Conservation (phyloP, 2,888 invertebrate species). For the Lysandra bellargus region DNA sequence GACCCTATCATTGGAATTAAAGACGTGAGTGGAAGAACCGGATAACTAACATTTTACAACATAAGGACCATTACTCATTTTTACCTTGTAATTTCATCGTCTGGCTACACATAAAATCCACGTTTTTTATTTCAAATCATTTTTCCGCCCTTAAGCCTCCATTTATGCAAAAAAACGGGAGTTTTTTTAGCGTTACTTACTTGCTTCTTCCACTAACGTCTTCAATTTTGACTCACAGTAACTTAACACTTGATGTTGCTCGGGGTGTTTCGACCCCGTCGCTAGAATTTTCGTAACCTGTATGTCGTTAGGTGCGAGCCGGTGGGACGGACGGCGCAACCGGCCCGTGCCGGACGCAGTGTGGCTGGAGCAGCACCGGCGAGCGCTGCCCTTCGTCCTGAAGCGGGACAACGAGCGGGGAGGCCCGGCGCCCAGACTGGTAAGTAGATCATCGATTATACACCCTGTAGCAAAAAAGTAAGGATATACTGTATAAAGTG, state of each 20-base stretch:
- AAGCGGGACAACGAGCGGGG: constrained; percentile 72
- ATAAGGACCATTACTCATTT: too few relatives aligned
- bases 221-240: too few relatives aligned
- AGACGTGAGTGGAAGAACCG: too few relatives aligned
- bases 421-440: constrained; percentile 65
- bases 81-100: too few relatives aligned
- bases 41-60: too few relatives aligned
- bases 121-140: too few relatives aligned
- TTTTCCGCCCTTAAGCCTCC: too few relatives aligned
- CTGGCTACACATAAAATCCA: too few relatives aligned
- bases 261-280: not conserved
- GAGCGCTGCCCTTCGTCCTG: constrained; percentile 74
- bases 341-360: constrained; percentile 76
- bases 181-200: too few relatives aligned
- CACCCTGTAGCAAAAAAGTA: not conserved
- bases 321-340: constrained; percentile 72
- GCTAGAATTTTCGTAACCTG: not conserved
- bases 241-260: not conserved
- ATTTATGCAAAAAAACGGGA: too few relatives aligned
- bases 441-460: constrained; percentile 48
- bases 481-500: too few relatives aligned
- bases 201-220: too few relatives aligned
- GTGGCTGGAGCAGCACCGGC: constrained; percentile 75
- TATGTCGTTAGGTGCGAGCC: constrained; percentile 46
- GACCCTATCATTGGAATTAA: not conserved